Evolutionary conservation across 2,888 invertebrate genomes (phyloP).

Genomic region (Chrysotoxum bicinctum): DNA sequence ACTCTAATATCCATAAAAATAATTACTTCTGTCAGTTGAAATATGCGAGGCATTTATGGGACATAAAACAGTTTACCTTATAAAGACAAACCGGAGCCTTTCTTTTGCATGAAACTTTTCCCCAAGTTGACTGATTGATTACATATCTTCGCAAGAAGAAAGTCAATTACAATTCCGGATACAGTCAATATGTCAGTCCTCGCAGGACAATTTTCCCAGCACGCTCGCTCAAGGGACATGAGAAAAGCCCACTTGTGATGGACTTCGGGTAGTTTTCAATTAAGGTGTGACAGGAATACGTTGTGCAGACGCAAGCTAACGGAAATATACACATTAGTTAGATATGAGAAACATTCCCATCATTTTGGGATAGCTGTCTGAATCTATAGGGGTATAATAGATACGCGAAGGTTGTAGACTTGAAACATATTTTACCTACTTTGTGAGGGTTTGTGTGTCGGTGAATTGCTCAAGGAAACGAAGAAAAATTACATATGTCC

Average conservation of each 20-base stretch:
- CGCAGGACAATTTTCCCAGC: constrained; percentile 53
- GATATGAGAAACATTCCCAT: constrained; percentile 46
- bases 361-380: constrained; percentile 13
- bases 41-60: constrained; percentile 44
- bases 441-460: constrained; percentile 14
- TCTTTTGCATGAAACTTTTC: neutral
- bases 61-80: constrained; percentile 67
- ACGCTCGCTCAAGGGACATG: constrained; percentile 1
- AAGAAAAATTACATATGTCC: constrained; percentile 72
- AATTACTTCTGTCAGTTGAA: constrained; percentile 58
- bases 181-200: constrained; percentile 70
- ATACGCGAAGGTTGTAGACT: constrained; percentile 2
- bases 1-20: constrained; percentile 54
- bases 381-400: neutral
- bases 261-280: constrained; percentile 71
- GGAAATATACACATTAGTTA: constrained; percentile 65
- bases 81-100: constrained; percentile 6
- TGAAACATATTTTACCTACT: constrained; percentile 42
- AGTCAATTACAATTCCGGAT: constrained; percentile 72
- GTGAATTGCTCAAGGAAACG: constrained; percentile 54
- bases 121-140: constrained; percentile 70
- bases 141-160: constrained; percentile 66
- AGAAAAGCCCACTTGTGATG: constrained; percentile 43
- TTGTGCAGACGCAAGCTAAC: constrained; percentile 52
- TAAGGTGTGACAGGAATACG: constrained; percentile 73